Evolutionary conservation across 2,888 invertebrate species (phyloP).

Genomic region (Chesias legatella): DNA sequence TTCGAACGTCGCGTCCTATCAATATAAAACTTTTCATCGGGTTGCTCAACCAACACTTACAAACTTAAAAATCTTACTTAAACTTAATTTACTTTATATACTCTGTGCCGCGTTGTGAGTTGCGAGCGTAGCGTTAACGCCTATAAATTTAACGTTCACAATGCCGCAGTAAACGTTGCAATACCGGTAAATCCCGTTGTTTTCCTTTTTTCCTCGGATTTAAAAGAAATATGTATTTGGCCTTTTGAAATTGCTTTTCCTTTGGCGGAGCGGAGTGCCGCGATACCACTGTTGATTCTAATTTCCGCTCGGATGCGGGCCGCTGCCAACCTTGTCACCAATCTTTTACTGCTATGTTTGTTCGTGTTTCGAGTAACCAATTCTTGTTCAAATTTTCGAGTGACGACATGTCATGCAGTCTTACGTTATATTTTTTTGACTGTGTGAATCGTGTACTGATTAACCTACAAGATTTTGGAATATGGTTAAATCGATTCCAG

Average conservation of each 20-base stretch:
- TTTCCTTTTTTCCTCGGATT: slow-evolving; percentile 47
- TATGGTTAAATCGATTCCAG: too few relatives aligned
- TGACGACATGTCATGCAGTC: too few relatives aligned
- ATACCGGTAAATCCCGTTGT: slow-evolving; percentile 65
- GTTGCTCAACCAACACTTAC: too few relatives aligned
- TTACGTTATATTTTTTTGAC: too few relatives aligned
- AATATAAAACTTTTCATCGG: too few relatives aligned
- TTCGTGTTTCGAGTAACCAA: slow-evolving; percentile 11
- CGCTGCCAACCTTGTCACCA: slow-evolving; percentile 21
- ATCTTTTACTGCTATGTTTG: slow-evolving; percentile 21
- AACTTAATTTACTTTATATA: too few relatives aligned
- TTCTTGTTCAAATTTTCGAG: too few relatives aligned
- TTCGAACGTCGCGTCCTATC: too few relatives aligned
- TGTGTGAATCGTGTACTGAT: too few relatives aligned
- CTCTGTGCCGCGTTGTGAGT: slow-evolving; percentile 43
- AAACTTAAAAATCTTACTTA: too few relatives aligned
- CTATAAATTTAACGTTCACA: slow-evolving; percentile 74
- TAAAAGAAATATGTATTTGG: slow-evolving; percentile 49
- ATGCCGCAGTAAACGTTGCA: slow-evolving; percentile 69
- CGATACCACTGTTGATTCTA: slow-evolving; percentile 44
- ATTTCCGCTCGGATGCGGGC: slow-evolving; percentile 59
- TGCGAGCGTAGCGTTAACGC: slow-evolving; percentile 59
- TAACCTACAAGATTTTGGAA: background rate
- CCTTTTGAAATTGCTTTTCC: slow-evolving; percentile 39
- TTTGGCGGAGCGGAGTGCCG: slow-evolving; percentile 25